Base-by-base conservation (phyloP, 2,797 vertebrate genomes). In the Diplodus puntazzo region DNA sequence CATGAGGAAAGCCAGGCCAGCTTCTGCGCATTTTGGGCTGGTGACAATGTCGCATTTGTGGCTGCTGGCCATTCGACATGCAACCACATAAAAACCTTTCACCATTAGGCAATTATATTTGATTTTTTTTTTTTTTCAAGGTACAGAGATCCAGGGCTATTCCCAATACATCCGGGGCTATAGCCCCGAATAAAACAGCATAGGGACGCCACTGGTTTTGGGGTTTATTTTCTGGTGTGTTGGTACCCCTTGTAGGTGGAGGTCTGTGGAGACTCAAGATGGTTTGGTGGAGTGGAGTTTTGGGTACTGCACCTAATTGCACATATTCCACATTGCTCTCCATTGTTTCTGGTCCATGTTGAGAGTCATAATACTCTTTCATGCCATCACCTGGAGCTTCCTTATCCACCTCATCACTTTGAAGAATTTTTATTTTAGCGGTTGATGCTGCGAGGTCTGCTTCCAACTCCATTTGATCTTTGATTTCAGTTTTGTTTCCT, bases 391-490 rank as follows among this genome's bases (percentile, higher is more conserved):
- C 54, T 4, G 54, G 23, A 27, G 54, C 54, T 55, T 55, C 21
- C 54, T 55, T 12, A 6, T 34, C 30, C 30, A 34, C 30, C 5
- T 34, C 30, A 34, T 34, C 30, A 34, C 30, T 30, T 30, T 30
- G 27, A 30, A 30, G 27, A 34, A 34, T 34, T 34, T n/a, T 34
- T 34, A 34, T 34, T 34, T 34, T 7, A 55, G 53, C 58, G 4
- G 30, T 6, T n/a, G 58, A 60, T 60, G 58, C 58, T 60, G 58
- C 34, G 1, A 60, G 58, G 34, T 60, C 58, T 43, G 58, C 58
- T 5, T 60, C 58, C 58, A 60, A n/a, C 58, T 55, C 53, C 53
- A 55, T 16, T 55, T 55, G 21, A 55, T 55, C 53, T 55, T 55
- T 55, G 53, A 3, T 55, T 55, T 55, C 53, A 55, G 53, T 55